These are phyloP conservation scores for Leptinotarsa lineolata DNA, from an alignment of 1,140 invertebrate species.

Conservation along the genomic window DNA sequence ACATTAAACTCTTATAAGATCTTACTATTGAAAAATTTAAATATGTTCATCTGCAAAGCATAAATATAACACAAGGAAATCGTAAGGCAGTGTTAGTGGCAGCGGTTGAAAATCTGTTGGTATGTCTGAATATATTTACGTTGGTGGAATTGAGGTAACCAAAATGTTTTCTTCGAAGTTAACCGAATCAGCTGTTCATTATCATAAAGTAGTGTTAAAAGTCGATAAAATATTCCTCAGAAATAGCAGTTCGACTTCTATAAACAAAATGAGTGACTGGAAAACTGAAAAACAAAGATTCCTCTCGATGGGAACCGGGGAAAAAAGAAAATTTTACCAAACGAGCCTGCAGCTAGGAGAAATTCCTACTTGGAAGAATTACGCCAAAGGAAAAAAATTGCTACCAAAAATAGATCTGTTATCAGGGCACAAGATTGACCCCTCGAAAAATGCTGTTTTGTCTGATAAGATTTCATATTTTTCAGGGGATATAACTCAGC, in stretches of 20 bases:
- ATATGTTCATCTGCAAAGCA: no score
- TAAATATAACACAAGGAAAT: no score
- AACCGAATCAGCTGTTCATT: not conserved
- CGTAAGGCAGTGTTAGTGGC: no score
- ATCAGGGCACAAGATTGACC: conserved; percentile 56
- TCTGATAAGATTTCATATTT: conserved; percentile 70
- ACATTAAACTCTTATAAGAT: no score
- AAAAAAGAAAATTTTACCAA: conserved; percentile 62
- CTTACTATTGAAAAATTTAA: no score
- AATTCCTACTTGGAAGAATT: conserved; percentile 67
- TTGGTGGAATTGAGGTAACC: not conserved
- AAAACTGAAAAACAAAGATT: conserved; percentile 59
- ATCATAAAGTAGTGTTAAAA: not conserved
- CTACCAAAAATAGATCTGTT: conserved; percentile 49
- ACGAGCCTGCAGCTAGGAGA: conserved; percentile 57
- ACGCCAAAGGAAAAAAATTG: conserved; percentile 56
- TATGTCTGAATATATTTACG: no score
- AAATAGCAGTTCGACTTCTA: not conserved
- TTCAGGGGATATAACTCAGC: conserved; percentile 82
- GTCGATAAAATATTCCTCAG: not conserved
- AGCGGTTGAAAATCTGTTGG: no score
- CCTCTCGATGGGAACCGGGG: conserved; percentile 59
- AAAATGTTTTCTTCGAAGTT: not conserved
- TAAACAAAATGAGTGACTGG: conserved; percentile 49
- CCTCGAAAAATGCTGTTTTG: conserved; percentile 56